Evolutionary conservation across 2,888 invertebrate genomes (phyloP).

Genomic region (Oscheius onirici): DNA sequence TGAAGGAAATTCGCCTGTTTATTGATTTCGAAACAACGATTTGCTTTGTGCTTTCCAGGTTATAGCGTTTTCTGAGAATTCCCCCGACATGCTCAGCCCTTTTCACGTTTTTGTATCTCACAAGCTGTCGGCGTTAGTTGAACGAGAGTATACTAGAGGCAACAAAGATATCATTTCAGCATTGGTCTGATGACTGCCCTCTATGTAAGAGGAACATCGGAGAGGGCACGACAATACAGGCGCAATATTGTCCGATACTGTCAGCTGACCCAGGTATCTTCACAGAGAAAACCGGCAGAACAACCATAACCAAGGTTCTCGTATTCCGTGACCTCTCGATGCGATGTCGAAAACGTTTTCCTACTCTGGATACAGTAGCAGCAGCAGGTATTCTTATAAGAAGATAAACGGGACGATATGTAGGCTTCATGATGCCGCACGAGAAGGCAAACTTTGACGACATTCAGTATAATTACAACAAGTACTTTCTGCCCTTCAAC

Average conservation of each 20-base stretch:
- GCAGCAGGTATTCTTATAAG: slow-evolving; percentile 46
- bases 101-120: too few relatives aligned
- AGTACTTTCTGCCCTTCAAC: slow-evolving; percentile 54
- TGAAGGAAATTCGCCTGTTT: too few relatives aligned
- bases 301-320: slow-evolving; percentile 36
- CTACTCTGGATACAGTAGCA: slow-evolving; percentile 58
- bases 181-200: slow-evolving; percentile 57
- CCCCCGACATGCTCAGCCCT: too few relatives aligned
- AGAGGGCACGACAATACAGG: slow-evolving; percentile 53
- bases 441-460: slow-evolving; percentile 59
- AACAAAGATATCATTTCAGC: slow-evolving; percentile 32
- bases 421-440: slow-evolving; percentile 59
- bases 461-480: slow-evolving; percentile 59
- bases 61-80: too few relatives aligned
- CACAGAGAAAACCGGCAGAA: not conserved
- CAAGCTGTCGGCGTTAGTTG: too few relatives aligned
- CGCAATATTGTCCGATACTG: slow-evolving; percentile 58
- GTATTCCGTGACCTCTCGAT: slow-evolving; percentile 59
- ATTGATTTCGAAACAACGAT: too few relatives aligned
- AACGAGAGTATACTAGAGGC: too few relatives aligned
- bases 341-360: slow-evolving; percentile 57
- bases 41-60: too few relatives aligned
- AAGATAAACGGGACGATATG: not conserved
- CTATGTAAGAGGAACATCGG: slow-evolving; percentile 56
- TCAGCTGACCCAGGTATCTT: slow-evolving; percentile 50